Percentiles rank a stretch among this genome's conserved stretches.
These are phyloP conservation scores for Halichoerus grypus DNA, from an alignment of 2,113 vertebrate species.

Conservation along the genomic window DNA sequence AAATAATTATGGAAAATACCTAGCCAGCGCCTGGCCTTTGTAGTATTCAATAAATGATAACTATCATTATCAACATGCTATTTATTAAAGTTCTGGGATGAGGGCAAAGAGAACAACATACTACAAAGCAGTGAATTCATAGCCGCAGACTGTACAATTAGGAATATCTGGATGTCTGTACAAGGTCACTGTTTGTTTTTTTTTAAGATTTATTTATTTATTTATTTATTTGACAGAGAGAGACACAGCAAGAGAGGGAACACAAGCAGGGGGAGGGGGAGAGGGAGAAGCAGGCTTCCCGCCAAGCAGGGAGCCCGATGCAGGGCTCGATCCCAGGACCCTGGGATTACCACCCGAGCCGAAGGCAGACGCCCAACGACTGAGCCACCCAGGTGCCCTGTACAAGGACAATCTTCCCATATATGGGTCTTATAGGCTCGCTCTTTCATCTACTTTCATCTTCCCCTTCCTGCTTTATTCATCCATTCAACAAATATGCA, in stretches of 20 bases:
- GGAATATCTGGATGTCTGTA: neutral
- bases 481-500: neutral
- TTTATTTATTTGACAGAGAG: no score
- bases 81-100: neutral
- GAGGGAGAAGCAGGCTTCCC: no score
- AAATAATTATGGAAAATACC: constrained; percentile 6
- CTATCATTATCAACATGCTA: neutral
- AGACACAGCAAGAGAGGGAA: no score
- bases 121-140: neutral
- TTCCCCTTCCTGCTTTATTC: neutral
- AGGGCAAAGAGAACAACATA: neutral
- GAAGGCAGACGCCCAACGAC: no score
- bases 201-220: no score
- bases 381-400: neutral
- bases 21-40: neutral
- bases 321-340: no score
- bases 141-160: neutral
- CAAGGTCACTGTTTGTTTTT: neutral
- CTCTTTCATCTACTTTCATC: neutral
- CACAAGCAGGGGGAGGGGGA: no score
- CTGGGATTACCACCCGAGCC: no score
- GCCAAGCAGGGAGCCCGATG: no score
- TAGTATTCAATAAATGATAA: neutral
- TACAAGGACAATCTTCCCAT: neutral
- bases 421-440: neutral